A percentile compares a stretch with the other conserved stretches of the same genome.
Conservation (phyloP, 2,888 invertebrate genomes). For the Tethea ocularis region DNA sequence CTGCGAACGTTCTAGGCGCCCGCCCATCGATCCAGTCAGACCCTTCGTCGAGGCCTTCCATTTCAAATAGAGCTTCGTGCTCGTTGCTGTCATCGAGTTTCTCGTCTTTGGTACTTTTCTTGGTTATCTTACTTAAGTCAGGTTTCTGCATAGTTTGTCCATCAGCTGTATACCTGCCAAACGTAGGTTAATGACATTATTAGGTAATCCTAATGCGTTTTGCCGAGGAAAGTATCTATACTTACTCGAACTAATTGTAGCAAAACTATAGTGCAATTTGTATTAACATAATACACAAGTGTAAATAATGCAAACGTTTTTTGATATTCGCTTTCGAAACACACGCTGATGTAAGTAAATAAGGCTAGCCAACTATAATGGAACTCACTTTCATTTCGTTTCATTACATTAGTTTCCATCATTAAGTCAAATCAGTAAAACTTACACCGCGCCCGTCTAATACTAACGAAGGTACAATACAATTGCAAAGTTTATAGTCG, state of each 20-base stretch:
- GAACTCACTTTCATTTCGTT: constrained; percentile 43
- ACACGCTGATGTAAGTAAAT: constrained; percentile 52
- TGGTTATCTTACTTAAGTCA: constrained; percentile 80
- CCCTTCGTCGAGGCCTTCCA: constrained; percentile 85
- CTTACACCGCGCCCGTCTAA: no score
- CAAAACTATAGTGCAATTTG: constrained; percentile 28
- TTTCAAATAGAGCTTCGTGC: constrained; percentile 87
- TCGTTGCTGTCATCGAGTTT: constrained; percentile 56
- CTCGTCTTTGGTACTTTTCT: constrained; percentile 65
- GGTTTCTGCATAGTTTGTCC: constrained; percentile 82
- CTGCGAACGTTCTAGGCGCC: constrained; percentile 80
- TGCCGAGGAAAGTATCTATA: constrained; percentile 7
- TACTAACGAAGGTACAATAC: neutral
- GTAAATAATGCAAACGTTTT: constrained; percentile 32
- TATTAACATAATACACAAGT: constrained; percentile 32
- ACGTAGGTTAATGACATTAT: constrained; percentile 9
- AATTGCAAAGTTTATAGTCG: neutral
- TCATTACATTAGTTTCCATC: constrained; percentile 16
- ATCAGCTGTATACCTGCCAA: constrained; percentile 83
- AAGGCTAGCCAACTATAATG: constrained; percentile 23
- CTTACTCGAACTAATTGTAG: constrained; percentile 17
- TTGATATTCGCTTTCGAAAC: constrained; percentile 50
- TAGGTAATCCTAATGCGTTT: constrained; percentile 2
- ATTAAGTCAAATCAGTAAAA: constrained; percentile 14
- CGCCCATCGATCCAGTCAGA: constrained; percentile 79